Base-by-base conservation (phyloP, 2,888 invertebrate species). In the Agrotis segetum region DNA sequence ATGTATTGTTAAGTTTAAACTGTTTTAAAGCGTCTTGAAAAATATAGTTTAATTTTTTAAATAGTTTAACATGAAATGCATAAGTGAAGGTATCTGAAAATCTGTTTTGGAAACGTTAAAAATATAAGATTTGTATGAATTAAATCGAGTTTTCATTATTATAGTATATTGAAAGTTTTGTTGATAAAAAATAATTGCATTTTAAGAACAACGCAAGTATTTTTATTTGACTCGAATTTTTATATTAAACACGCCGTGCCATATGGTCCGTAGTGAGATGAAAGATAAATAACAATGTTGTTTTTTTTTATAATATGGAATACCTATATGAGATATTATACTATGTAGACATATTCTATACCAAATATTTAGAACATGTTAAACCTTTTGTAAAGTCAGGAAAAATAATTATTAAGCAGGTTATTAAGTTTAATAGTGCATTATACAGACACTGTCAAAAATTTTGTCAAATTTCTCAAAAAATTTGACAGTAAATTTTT, bases 361-460 rank as follows among this genome's bases (percentile, higher is more conserved):
- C 83, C 81, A 88, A 86, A 88, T 85, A 81, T 82, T 81, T 50
- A 80, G 67, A 69, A 67, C 82, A 77, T 66, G 24, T 75, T 77
- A 40, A 46, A 17, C 24, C n/a, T 52, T 77, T 79, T 59, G 53
- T 46, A 24, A n/a, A 1, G 9, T 17, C 16, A 55, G 55, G 29
- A 1, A 29, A 29, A 17, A 1, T 9, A 55, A 11, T 55, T 55
- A 4, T 17, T 11, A 17, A 29, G 29, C 2, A 55, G 24, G 29
- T 17, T 29, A 24, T 21, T 7, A 24, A 17, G 4, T 24, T 53
- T 17, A 24, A 17, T 17, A 53, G 17, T 24, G 21, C 7, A 40
- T 34, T 11, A 40, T 40, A 40, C 40, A 5, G 6, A 5, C 34
- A 34, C 34, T 7, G 7, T 34, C 34, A 29, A 29, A 29, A 29